phyloP scores from a whole-genome alignment of 2,797 vertebrate species.

The Smutsia gigantea region DNA sequence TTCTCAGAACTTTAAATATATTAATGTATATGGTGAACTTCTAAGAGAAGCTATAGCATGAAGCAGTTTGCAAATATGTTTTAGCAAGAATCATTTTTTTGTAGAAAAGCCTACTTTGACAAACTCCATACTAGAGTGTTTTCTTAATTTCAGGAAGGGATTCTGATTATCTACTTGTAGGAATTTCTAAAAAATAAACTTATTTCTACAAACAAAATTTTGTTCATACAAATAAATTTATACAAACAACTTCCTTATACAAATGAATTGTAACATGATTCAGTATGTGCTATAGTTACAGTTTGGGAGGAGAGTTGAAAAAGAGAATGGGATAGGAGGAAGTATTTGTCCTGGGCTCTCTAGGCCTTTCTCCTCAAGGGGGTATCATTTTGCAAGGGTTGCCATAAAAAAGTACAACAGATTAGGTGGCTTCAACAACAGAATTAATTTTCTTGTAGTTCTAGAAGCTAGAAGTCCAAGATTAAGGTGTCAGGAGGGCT shows the following conservation, averaged over 20 bases:
- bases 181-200: not conserved
- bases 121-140: not conserved
- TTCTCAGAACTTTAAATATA: not conserved
- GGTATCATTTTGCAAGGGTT: not conserved
- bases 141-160: constrained; percentile 26
- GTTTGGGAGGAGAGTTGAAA: not conserved
- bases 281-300: not conserved
- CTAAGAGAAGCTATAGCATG: not conserved
- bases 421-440: not conserved
- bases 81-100: constrained; percentile 7
- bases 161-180: not conserved
- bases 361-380: not conserved
- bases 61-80: not conserved
- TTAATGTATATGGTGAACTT: not conserved
- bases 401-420: not conserved
- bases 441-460: not conserved
- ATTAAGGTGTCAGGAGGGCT: not conserved
- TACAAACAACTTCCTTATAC: not conserved
- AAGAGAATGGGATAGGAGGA: not conserved
- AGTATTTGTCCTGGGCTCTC: not conserved
- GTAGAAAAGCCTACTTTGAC: not conserved
- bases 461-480: not conserved
- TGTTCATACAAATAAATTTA: not conserved
- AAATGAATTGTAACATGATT: not conserved
- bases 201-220: not conserved